These are phyloP conservation scores for Parnassius apollo DNA, from an alignment of 2,888 invertebrate species.

Conservation along the genomic window DNA sequence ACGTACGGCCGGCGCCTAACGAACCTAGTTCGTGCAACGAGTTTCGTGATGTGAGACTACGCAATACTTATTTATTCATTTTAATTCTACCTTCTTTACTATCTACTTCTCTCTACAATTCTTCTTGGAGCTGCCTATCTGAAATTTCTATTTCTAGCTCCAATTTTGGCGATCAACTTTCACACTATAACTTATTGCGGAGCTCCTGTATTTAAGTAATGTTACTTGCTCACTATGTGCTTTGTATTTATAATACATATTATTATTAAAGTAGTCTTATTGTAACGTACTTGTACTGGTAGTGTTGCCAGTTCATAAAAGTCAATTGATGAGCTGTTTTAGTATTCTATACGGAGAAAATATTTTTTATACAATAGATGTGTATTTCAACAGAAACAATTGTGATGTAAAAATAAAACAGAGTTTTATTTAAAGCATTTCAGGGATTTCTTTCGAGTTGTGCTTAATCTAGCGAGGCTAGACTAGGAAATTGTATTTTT, in stretches of 20 bases:
- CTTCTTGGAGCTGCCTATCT: slow-evolving; percentile 25
- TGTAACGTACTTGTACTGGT: slow-evolving; percentile 38
- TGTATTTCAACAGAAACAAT: slow-evolving; percentile 70
- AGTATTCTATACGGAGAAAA: slow-evolving; percentile 49
- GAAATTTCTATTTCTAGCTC: slow-evolving; percentile 8
- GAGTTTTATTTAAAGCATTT: slow-evolving; percentile 80
- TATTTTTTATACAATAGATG: slow-evolving; percentile 67
- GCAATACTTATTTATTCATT: slow-evolving; percentile 45
- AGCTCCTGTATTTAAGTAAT: slow-evolving; percentile 51
- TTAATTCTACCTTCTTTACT: slow-evolving; percentile 33
- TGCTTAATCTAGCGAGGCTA: slow-evolving; percentile 76
- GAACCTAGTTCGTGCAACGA: slow-evolving; percentile 50
- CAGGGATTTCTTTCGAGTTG: slow-evolving; percentile 71
- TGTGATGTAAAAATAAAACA: slow-evolving; percentile 78
- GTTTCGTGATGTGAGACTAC: slow-evolving; percentile 36
- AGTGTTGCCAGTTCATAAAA: slow-evolving; percentile 53
- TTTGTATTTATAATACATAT: slow-evolving; percentile 63
- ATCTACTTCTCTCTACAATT: slow-evolving; percentile 27
- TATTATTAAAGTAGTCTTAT: slow-evolving; percentile 54
- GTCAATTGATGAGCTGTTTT: slow-evolving; percentile 71
- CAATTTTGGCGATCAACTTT: slow-evolving; percentile 31
- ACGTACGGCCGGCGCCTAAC: slow-evolving; percentile 38
- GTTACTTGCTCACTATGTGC: slow-evolving; percentile 70
- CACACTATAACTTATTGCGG: slow-evolving; percentile 49
- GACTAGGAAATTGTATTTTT: slow-evolving; percentile 60